Percentiles rank a stretch among this genome's conserved stretches.
These are phyloP conservation scores for Schrankia costaestrigalis DNA, from an alignment of 2,888 invertebrate species.

Conservation along the genomic window DNA sequence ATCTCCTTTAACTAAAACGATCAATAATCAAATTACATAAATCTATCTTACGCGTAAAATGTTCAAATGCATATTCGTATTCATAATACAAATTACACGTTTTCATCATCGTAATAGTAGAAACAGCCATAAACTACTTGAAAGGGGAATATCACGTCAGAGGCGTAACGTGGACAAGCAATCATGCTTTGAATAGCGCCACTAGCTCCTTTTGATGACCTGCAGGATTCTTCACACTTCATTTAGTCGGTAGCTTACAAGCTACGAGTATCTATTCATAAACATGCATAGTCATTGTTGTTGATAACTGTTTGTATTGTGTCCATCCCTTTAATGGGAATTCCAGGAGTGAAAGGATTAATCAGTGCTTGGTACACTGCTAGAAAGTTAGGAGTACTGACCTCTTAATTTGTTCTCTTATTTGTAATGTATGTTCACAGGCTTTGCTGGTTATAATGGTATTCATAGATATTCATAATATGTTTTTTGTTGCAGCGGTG, in stretches of 20 bases:
- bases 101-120: conserved; percentile 32
- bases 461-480: conserved; percentile 35
- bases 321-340: conserved; percentile 53
- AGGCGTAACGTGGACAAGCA: conserved; percentile 44
- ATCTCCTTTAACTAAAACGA: too few species aligned
- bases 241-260: conserved; percentile 64
- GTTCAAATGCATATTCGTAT: too few species aligned
- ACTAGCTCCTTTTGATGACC: conserved; percentile 54
- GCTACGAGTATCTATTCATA: conserved; percentile 43
- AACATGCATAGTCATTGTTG: conserved; percentile 67
- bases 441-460: conserved; percentile 32
- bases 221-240: conserved; percentile 69
- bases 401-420: conserved; percentile 53
- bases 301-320: conserved; percentile 71
- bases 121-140: conserved; percentile 46
- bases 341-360: conserved; percentile 72
- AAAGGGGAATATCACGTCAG: conserved; percentile 43
- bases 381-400: conserved; percentile 72
- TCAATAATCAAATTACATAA: too few species aligned
- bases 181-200: conserved; percentile 65
- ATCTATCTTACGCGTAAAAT: too few species aligned
- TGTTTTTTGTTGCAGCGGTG: conserved; percentile 84
- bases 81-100: conserved; percentile 37
- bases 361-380: conserved; percentile 55
- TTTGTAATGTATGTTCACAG: conserved; percentile 38